Evolutionary conservation across 2,113 vertebrate genomes (phyloP), one percentile per base, ranked within the genome.

Genomic region (Onychostoma macrolepis): DNA sequence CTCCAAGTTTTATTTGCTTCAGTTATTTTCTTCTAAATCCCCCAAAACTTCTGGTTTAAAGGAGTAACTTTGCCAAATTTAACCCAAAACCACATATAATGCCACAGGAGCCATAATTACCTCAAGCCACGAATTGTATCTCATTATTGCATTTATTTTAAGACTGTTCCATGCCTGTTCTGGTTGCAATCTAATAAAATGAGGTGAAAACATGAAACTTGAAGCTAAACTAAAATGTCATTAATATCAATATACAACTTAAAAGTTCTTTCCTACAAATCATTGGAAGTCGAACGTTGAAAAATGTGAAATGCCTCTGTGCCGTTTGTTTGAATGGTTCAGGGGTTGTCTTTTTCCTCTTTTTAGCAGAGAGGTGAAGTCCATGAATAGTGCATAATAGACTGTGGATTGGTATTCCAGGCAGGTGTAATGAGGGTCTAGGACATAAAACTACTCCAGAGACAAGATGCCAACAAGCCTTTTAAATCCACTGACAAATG

Each of bases 331-430:
- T 36, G 36, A 80, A 50, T 77, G 24, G 56, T 75, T 76, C 48
- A 56, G 45, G 75, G 65, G 65, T 48, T 43, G 71, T 45, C 24
- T 33, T 8, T 24, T 67, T 63, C 19, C 53, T 83, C 56, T 21
- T 77, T 26, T 61, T 45, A 69, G 28, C 6, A 17, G 13, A 80
- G n/a, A 72, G 36, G 72, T 13, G 28, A 71, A 83, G 87, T 65
- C 61, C 45, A 45, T 79, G 71, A 83, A 53, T 53, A 7, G 21
- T 36, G 72, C 38, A 84, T 86, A 79, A 83, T 63, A 76, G 61
- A 33, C 24, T 83, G 45, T 71, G 71, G 78, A 86, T 89, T 89
- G 85, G 85, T 89, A 89, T 89, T 86, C 87, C 63, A 88, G 87
- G 77, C 87, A 89, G 85, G 80, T 86, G 83, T 74, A 77, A 83